Conservation (phyloP, 1,140 invertebrate genomes). For the Littorina saxatilis region DNA sequence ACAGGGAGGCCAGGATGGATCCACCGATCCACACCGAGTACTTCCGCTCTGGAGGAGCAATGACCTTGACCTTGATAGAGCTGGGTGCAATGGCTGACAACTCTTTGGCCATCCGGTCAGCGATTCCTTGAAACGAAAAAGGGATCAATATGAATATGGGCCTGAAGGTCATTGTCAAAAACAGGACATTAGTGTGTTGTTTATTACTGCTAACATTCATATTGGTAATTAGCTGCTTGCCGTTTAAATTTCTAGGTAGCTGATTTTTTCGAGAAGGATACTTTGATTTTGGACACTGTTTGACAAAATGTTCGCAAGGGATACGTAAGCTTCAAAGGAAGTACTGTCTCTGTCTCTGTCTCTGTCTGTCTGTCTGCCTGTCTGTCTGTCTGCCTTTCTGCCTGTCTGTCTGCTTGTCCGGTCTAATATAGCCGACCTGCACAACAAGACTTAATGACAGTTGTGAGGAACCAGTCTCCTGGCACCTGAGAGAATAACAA, state of each 20-base stretch:
- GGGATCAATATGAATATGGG: no score
- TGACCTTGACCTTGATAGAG: slow-evolving; percentile 88
- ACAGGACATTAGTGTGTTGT: neutral
- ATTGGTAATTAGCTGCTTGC: neutral
- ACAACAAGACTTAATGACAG: neutral
- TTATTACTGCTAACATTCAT: neutral
- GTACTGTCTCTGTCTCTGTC: neutral
- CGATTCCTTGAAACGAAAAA: slow-evolving; percentile 16
- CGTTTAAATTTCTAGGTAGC: neutral
- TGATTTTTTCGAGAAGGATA: neutral
- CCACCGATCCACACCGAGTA: slow-evolving; percentile 72
- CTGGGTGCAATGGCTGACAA: slow-evolving; percentile 84
- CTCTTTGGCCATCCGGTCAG: slow-evolving; percentile 80
- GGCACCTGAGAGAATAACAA: no score
- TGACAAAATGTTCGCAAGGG: neutral
- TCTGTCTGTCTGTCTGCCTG: no score
- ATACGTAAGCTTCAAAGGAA: no score
- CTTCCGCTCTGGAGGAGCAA: slow-evolving; percentile 78
- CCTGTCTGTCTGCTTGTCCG: no score
- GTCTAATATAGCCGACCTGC: neutral
- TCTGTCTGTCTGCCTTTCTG: no score
- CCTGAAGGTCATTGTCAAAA: no score
- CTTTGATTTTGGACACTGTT: neutral
- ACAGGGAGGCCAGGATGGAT: slow-evolving; percentile 80
- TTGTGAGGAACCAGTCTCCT: neutral